Evolutionary conservation across 1,140 invertebrate species (phyloP), one percentile per base, ranked within the genome.

Genomic region (Neuroterus valhalla): DNA sequence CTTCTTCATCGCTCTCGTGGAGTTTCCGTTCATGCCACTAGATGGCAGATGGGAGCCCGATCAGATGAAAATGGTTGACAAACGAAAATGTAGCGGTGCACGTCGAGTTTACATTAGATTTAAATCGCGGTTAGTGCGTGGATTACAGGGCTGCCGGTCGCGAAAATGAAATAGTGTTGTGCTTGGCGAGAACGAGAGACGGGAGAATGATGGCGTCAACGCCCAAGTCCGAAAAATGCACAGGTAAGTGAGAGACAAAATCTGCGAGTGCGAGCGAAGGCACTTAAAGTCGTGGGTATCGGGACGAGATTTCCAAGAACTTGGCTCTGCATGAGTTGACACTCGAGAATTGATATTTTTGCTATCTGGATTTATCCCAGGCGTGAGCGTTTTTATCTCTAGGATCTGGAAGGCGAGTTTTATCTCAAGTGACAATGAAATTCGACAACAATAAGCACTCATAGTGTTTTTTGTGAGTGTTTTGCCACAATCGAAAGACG

Each of bases 21-120:
- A 23, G 55, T 62, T 62, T 38, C 23, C 0, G 12, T 26, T 15
- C 31, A 4, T 6, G 26, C 23, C 26, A 38, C 12, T 14, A 62
- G 55, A 31, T 31, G 55, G 3, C 26, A 50, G 74, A 21, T 46
- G 69, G 43, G 69, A 67, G 70, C 72, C 50, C 72, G 26, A 46
- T 77, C 79, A 77, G 79, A 85, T 73, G 76, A 88, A 88, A 80
- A 89, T 89, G 88, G 88, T 87, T 83, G 88, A 88, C 85, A 87
- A 85, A 87, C 85, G 83, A 87, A 88, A 87, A 88, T 87, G 88
- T 88, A 88, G 88, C 87, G 86, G 86, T 87, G 84, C 83, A 84
- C 82, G 83, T 87, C 83, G 83, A 81, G 82, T 88, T 89, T 86
- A 88, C 84, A 87, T 88, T 82, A 86, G 86, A 83, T 81, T 84